Base-by-base conservation (phyloP, 2,113 vertebrate species). In the Polypterus bichir region DNA sequence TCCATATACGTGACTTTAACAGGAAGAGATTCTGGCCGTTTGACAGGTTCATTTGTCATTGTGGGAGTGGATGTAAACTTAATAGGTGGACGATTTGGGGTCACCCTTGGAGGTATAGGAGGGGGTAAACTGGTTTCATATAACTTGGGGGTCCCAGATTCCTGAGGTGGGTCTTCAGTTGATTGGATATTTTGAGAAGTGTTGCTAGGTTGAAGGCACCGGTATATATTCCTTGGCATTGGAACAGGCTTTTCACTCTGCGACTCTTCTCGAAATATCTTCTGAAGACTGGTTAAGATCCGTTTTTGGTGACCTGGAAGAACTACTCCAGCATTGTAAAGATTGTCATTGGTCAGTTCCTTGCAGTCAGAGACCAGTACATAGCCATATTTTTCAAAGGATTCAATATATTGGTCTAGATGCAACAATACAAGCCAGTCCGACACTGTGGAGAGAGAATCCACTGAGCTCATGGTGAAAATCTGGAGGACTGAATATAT, bases 301-400 rank as follows among this genome's bases (percentile, higher is more conserved):
- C 94, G 92, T 59, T 85, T 88, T 64, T 82, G 89, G 65, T 97
- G 93, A 2, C 94, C 94, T 0, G 93, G 89, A 59, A 92, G 80
- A 1, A 71, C 59, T 64, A 97, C 75, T 0, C 93, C 93, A 44
- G 94, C 85, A 46, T 1, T 71, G 61, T 87, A 71, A 46, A 97
- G 77, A 3, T 64, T 74, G 27, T 82, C 76, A 0, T 81, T 70
- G 0, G 79, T 88, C 65, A 95, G 78, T 46, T 63, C 70, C 51
- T 68, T 82, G 72, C 92, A 93, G 4, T 92, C 86, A 3, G 67
- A 61, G 8, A 90, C 68, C 0, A 71, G 76, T 10, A 65, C 4
- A 27, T 92, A 74, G 1, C 85, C 84, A 0, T 74, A 73, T 9
- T 68, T 77, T 57, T 77, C 79, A 52, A 97, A 96, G 27, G 65